Conservation (phyloP, 2,797 vertebrate species). For the Clarias laeviceps region DNA sequence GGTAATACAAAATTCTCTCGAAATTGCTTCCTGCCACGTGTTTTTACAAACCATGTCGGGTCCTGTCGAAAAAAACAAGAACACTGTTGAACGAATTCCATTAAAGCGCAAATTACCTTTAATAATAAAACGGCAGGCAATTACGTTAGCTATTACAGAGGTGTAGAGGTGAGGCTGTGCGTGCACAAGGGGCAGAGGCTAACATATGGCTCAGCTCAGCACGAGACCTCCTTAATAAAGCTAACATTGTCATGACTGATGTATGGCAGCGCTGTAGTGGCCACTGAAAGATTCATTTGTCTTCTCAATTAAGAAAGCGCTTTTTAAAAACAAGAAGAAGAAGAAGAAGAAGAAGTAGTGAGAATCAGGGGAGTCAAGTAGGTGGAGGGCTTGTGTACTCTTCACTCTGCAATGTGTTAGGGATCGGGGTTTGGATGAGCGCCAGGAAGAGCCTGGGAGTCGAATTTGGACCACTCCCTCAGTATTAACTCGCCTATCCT, state of each 20-base stretch:
- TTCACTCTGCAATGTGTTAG: conserved; percentile 68
- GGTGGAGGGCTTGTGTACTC: conserved; percentile 73
- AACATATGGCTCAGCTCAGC: conserved; percentile 79
- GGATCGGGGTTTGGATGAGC: conserved; percentile 73
- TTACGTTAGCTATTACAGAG: conserved; percentile 73
- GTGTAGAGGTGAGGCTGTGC: conserved; percentile 72
- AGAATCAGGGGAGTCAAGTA: conserved; percentile 19
- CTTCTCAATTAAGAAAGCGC: conserved; percentile 71
- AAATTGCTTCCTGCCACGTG: conserved; percentile 36
- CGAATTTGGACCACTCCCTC: conserved; percentile 72
- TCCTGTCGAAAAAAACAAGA: conserved; percentile 32
- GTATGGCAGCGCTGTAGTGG: conserved; percentile 72
- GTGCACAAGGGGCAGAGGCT: conserved; percentile 68
- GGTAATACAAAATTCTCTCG: conserved; percentile 11
- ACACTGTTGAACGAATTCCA: conserved; percentile 78
- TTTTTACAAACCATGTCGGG: conserved; percentile 56
- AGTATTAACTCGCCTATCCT: conserved; percentile 56
- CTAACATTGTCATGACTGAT: conserved; percentile 79
- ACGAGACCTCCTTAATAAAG: conserved; percentile 75
- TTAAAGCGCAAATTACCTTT: conserved; percentile 79
- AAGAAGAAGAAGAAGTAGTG: conserved; percentile 64
- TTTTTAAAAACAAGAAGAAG: conserved; percentile 46
- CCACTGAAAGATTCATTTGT: conserved; percentile 82
- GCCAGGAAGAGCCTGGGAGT: conserved; percentile 75
- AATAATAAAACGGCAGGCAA: conserved; percentile 83